Evolutionary conservation across 1,140 invertebrate species (phyloP).

Genomic region (Cydia fagiglandana): DNA sequence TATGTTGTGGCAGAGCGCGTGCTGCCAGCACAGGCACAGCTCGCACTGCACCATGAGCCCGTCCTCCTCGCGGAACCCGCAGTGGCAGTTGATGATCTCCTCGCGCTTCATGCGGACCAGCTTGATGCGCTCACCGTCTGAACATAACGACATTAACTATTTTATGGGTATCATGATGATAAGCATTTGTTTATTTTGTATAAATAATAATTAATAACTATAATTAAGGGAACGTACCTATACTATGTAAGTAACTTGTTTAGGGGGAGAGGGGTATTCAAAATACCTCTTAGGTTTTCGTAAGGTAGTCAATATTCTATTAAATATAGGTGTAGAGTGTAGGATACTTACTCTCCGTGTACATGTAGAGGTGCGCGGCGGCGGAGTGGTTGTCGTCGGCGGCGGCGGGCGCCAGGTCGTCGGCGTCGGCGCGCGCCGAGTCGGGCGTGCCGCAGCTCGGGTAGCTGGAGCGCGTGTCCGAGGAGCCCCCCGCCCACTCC

Average conservation of each 20-base stretch:
- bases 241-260: too few relatives aligned
- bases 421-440: slow-evolving; percentile 41
- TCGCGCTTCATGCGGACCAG: slow-evolving; percentile 84
- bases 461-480: slow-evolving; percentile 68
- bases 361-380: slow-evolving; percentile 55
- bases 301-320: too few relatives aligned
- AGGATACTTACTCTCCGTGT: slow-evolving; percentile 62
- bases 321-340: neutral
- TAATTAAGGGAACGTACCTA: too few relatives aligned
- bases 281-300: too few relatives aligned
- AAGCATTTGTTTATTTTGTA: too few relatives aligned
- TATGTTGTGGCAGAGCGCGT: slow-evolving; percentile 92
- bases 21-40: slow-evolving; percentile 96
- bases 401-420: slow-evolving; percentile 40
- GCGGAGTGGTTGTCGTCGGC: slow-evolving; percentile 56
- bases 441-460: slow-evolving; percentile 64
- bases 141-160: slow-evolving; percentile 2
- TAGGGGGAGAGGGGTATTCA: too few relatives aligned
- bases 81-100: slow-evolving; percentile 92
- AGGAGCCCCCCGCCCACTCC: slow-evolving; percentile 59
- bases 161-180: neutral
- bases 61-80: slow-evolving; percentile 90
- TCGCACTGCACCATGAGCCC: slow-evolving; percentile 98
- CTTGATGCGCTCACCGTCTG: slow-evolving; percentile 82
- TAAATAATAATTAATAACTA: too few relatives aligned